Percentiles rank a stretch among this genome's conserved stretches.
phyloP scores from a whole-genome alignment of 2,888 invertebrate species.

The Aphodius sticticus region DNA sequence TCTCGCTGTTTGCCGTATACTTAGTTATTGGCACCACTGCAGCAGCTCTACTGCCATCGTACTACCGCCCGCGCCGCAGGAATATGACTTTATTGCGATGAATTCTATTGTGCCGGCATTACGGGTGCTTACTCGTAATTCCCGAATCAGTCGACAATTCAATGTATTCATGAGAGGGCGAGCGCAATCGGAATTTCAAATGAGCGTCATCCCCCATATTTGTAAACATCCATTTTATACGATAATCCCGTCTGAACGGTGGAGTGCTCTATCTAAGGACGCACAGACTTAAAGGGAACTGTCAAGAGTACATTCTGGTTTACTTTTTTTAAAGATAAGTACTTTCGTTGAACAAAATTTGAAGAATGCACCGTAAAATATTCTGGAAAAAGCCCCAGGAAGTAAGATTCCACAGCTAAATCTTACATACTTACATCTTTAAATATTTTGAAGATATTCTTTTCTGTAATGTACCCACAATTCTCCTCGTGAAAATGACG shows the following conservation, averaged over 20 bases:
- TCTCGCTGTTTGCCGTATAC: background rate
- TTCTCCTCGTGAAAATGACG: no score
- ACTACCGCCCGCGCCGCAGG: background rate
- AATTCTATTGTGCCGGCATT: background rate
- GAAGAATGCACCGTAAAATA: no score
- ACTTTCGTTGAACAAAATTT: no score
- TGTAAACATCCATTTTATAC: background rate
- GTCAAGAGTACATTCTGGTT: no score
- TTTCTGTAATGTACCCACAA: no score
- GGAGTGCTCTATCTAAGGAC: no score
- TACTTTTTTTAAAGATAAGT: no score
- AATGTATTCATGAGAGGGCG: background rate
- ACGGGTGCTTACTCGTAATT: background rate
- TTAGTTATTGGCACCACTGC: background rate
- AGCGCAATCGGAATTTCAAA: background rate
- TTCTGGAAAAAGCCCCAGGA: no score
- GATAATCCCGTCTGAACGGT: background rate
- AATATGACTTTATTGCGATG: slow-evolving; percentile 4
- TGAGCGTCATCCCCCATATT: background rate
- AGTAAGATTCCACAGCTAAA: no score
- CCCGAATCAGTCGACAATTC: background rate
- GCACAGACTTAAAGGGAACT: no score
- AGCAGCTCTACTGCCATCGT: background rate
- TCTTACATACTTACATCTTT: no score
- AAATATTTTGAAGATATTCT: no score